Conservation (phyloP, 2,888 invertebrate species). For the Myopa testacea region DNA sequence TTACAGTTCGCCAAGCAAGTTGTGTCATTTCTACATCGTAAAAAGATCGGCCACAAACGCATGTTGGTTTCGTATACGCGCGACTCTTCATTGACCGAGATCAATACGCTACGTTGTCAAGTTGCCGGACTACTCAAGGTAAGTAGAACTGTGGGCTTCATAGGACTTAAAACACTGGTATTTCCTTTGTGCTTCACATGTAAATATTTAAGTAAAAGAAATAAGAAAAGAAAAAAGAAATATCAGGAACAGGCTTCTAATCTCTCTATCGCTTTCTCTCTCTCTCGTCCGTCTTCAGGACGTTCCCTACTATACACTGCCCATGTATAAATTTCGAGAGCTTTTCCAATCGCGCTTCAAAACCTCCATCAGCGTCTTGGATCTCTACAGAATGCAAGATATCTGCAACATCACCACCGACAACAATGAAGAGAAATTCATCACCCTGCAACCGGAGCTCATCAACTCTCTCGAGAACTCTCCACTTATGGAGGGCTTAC, state of each 20-base stretch:
- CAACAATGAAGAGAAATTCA: slow-evolving; percentile 77
- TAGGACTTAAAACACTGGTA: too few relatives aligned
- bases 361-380: slow-evolving; percentile 77
- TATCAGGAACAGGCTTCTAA: neutral
- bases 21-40: slow-evolving; percentile 83
- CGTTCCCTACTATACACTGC: slow-evolving; percentile 79
- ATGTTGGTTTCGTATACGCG: slow-evolving; percentile 81
- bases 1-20: slow-evolving; percentile 73
- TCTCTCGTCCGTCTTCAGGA: slow-evolving; percentile 69
- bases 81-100: slow-evolving; percentile 72
- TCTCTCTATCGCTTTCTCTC: neutral
- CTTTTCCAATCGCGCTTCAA: slow-evolving; percentile 84
- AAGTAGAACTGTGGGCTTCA: slow-evolving; percentile 35
- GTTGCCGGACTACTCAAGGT: slow-evolving; percentile 77
- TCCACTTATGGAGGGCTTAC: slow-evolving; percentile 69
- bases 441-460: slow-evolving; percentile 75
- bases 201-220: too few relatives aligned
- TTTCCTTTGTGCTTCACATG: too few relatives aligned
- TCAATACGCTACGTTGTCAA: slow-evolving; percentile 75
- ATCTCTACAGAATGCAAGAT: slow-evolving; percentile 80
- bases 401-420: slow-evolving; percentile 81
- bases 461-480: slow-evolving; percentile 71
- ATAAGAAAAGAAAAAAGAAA: too few relatives aligned
- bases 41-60: slow-evolving; percentile 83
- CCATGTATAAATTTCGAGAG: slow-evolving; percentile 85